Percentiles rank a stretch among this genome's conserved stretches.
Conservation (phyloP, 2,888 invertebrate species). For the Netelia melanura region DNA sequence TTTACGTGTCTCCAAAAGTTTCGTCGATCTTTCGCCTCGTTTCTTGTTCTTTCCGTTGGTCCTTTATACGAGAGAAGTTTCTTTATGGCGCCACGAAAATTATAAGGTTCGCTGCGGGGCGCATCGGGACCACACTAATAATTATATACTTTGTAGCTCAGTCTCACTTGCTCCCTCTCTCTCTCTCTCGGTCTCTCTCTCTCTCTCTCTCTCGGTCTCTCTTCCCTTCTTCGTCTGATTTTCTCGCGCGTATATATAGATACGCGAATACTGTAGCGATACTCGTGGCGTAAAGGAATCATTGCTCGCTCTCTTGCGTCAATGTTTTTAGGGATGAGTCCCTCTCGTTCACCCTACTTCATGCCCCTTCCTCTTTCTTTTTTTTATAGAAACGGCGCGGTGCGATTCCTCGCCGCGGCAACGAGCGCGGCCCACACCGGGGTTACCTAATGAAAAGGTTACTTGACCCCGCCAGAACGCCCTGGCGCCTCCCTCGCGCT, state of each 20-base stretch:
- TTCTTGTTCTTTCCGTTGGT: constrained; percentile 45
- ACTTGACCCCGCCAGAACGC: constrained; percentile 84
- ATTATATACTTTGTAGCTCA: constrained; percentile 81
- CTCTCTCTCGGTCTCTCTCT: constrained; percentile 29
- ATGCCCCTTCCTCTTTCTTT: not conserved
- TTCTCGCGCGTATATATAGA: constrained; percentile 53
- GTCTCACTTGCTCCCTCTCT: constrained; percentile 60
- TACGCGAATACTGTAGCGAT: not conserved
- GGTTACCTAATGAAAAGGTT: constrained; percentile 85
- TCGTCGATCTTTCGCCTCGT: constrained; percentile 32
- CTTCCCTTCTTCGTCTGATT: not conserved
- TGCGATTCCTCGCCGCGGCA: constrained; percentile 60
- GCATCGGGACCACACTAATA: constrained; percentile 77
- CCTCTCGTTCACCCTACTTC: not conserved
- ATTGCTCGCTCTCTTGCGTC: constrained; percentile 81
- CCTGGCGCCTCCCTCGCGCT: constrained; percentile 83
- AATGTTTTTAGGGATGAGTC: constrained; percentile 75
- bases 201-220: too few relatives aligned
- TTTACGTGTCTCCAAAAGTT: constrained; percentile 83
- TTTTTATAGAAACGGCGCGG: constrained; percentile 73
- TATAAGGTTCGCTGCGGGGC: constrained; percentile 82
- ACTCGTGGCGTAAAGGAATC: constrained; percentile 66
- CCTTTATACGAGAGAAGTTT: constrained; percentile 71
- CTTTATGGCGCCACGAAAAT: constrained; percentile 83
- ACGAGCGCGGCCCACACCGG: constrained; percentile 77